phyloP scores from a whole-genome alignment of 2,797 vertebrate species.

The Anableps anableps region DNA sequence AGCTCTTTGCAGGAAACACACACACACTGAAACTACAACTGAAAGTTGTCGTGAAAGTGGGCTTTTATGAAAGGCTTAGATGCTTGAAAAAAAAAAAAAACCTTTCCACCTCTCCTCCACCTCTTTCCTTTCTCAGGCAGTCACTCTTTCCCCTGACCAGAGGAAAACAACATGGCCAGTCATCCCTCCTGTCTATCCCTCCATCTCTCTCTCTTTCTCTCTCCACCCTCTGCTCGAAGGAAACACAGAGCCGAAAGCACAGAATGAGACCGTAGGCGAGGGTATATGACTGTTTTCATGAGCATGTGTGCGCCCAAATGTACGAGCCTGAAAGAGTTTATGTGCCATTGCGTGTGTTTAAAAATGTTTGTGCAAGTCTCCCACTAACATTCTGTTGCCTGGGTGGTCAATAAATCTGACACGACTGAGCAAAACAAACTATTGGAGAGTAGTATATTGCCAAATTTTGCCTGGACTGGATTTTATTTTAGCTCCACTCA shows the following conservation, averaged over 20 bases:
- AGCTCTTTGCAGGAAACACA: constrained; percentile 58
- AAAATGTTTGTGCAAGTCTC: constrained; percentile 69
- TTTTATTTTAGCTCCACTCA: constrained; percentile 53
- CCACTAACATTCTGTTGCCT: constrained; percentile 75
- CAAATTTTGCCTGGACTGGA: constrained; percentile 44
- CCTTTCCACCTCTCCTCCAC: constrained; percentile 70
- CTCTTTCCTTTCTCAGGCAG: constrained; percentile 67
- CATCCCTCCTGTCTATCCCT: constrained; percentile 65
- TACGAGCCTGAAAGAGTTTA: constrained; percentile 54
- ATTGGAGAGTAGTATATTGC: constrained; percentile 40
- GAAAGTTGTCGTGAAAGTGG: constrained; percentile 55
- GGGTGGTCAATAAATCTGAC: constrained; percentile 67
- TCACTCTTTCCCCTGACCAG: constrained; percentile 67
- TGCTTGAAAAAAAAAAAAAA: constrained; percentile 43
- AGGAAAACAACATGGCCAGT: constrained; percentile 68
- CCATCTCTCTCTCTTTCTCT: constrained; percentile 46
- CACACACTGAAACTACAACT: constrained; percentile 52
- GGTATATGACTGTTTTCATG: constrained; percentile 54
- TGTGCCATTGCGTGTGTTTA: constrained; percentile 51
- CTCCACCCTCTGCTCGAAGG: constrained; percentile 52
- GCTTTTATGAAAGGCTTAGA: constrained; percentile 58
- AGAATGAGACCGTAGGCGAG: constrained; percentile 65
- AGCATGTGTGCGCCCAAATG: constrained; percentile 63
- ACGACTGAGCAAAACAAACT: constrained; percentile 51
- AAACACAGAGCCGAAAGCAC: constrained; percentile 53